phyloP scores from a whole-genome alignment of 2,113 vertebrate genomes.

The Callithrix jacchus region DNA sequence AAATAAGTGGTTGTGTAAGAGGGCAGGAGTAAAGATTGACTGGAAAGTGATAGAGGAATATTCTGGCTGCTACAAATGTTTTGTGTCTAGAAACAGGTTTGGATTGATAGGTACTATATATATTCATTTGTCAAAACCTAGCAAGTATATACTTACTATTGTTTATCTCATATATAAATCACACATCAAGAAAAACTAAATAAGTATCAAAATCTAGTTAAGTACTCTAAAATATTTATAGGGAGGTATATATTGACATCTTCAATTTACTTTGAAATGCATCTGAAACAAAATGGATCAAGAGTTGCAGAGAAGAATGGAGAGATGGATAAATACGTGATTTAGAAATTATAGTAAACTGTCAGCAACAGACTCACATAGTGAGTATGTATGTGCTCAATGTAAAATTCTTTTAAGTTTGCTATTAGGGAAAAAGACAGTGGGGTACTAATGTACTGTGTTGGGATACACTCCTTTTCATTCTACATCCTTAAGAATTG shows the following conservation, averaged over 20 bases:
- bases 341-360: neutral
- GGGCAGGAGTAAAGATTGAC: neutral
- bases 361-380: neutral
- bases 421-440: neutral
- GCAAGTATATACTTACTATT: neutral
- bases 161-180: neutral
- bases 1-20: neutral
- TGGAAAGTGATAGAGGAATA: neutral
- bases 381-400: neutral
- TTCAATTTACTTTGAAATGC: neutral
- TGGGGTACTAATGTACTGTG: neutral
- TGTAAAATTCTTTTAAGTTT: neutral
- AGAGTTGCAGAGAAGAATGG: neutral
- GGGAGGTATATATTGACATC: neutral
- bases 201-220: slow-evolving; percentile 13
- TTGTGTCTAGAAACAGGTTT: neutral
- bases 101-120: neutral
- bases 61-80: neutral
- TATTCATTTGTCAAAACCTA: neutral
- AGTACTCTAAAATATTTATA: neutral
- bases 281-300: neutral
- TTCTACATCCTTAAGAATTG: neutral
- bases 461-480: neutral
- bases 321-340: neutral
- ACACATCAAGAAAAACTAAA: neutral